Conservation (phyloP, 2,113 vertebrate genomes). For the Percina caprodes region DNA sequence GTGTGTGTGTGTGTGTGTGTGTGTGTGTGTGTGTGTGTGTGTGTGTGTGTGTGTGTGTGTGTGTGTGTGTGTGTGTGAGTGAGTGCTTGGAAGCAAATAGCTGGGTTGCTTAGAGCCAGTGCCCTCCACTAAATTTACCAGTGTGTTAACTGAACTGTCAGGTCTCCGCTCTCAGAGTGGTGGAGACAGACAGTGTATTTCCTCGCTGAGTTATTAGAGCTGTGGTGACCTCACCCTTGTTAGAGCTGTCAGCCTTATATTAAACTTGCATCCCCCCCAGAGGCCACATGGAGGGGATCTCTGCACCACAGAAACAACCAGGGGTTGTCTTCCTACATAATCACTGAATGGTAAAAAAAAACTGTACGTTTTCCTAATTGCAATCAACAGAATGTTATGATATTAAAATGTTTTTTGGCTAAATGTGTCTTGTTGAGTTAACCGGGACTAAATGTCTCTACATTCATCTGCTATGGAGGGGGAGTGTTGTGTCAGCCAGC, state of each 20-base stretch:
- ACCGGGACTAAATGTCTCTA: constrained; percentile 10
- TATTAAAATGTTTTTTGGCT: constrained; percentile 26
- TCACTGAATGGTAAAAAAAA: constrained; percentile 43
- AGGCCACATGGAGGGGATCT: constrained; percentile 55
- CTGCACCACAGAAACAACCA: constrained; percentile 29
- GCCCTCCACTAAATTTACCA: constrained; percentile 83
- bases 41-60: constrained; percentile 49
- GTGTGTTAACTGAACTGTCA: constrained; percentile 77
- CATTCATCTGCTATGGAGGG: constrained; percentile 20
- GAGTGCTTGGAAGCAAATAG: constrained; percentile 77
- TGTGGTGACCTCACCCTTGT: constrained; percentile 80
- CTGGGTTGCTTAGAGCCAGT: constrained; percentile 60
- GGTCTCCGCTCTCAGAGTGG: constrained; percentile 69
- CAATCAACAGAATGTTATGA: constrained; percentile 48
- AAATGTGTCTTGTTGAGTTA: constrained; percentile 13
- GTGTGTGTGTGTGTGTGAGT: constrained; percentile 49
- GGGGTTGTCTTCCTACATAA: constrained; percentile 38
- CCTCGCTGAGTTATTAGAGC: constrained; percentile 80
- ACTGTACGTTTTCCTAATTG: constrained; percentile 54
- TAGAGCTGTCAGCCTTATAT: constrained; percentile 81
- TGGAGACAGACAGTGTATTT: constrained; percentile 79
- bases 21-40: constrained; percentile 44
- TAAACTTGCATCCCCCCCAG: constrained; percentile 73
- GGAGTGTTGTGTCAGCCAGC: constrained; percentile 15
- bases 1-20: constrained; percentile 43